Base-by-base conservation (phyloP, 1,140 invertebrate species). In the Hermetia illucens region DNA sequence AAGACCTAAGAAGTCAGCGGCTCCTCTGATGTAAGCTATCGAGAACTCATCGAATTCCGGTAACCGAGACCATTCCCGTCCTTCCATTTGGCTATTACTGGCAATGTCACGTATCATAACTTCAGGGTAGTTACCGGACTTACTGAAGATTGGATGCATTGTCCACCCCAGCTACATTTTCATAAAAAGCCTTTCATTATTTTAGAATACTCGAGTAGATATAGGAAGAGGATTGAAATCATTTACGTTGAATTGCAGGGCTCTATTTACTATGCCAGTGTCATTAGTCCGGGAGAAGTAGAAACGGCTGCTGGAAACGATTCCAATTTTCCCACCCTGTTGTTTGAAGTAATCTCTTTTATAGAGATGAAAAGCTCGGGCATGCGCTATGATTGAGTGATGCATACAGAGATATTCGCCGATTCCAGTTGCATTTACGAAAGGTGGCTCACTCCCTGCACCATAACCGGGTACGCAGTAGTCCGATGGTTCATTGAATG, bases 41-140 rank as follows among this genome's bases (percentile, higher is more conserved):
- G 70, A 63, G 3, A 65, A 45, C 8, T 50, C 30, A 2, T 52
- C 65, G 39, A 77, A 68, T 3, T 35, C 42, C 0, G 69, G 70
- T 0, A 77, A 57, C 30, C 71, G 54, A 1, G 71, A 72, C 24
- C 50, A 55, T 0, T 47, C 24, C 32, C 60, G 66, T 2, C 69
- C 64, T 47, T 77, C 68, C 4, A 49, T 44, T 19, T 43, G 53
- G 48, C 72, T 78, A 36, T 69, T 74, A 19, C 31, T 42, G 32
- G 52, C 67, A 36, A 78, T 60, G 22, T 62, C 50, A 9, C 56
- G 47, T 36, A 69, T 65, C 70, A 80, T 73, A 0, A 71, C 39
- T 16, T 49, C 42, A 1, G 77, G 74, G 53, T 79, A 81, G 49
- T 78, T 71, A 0, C 78, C 77, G 0, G 55, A 41, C 35, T 52